Conservation (phyloP, 2,888 invertebrate genomes). For the Dolichomitus sp. region DNA sequence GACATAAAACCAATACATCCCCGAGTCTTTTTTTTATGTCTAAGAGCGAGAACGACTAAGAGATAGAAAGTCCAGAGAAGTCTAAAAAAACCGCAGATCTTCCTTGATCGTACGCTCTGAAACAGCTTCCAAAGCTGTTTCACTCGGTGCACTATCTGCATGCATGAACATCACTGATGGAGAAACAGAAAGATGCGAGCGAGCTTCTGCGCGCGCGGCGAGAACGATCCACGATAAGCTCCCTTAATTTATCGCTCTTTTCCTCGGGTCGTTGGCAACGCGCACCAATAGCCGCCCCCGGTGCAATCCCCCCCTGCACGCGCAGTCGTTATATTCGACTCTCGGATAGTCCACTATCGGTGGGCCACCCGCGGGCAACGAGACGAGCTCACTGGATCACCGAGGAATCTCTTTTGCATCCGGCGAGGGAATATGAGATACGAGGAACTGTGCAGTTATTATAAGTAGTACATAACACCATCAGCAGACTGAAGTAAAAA, state of each 20-base stretch:
- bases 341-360: slow-evolving; percentile 30
- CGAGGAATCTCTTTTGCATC: slow-evolving; percentile 34
- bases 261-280: slow-evolving; percentile 77
- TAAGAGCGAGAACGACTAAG: slow-evolving; percentile 30
- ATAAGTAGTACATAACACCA: slow-evolving; percentile 31
- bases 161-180: slow-evolving; percentile 56
- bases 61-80: slow-evolving; percentile 24
- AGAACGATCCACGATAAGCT: slow-evolving; percentile 82
- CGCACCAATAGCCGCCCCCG: slow-evolving; percentile 59
- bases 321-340: slow-evolving; percentile 52
- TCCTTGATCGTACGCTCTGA: slow-evolving; percentile 20
- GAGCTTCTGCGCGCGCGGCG: slow-evolving; percentile 77
- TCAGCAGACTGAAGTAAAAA: slow-evolving; percentile 18
- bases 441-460: background rate
- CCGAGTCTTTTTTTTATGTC: slow-evolving; percentile 69
- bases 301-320: slow-evolving; percentile 62
- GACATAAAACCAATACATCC: slow-evolving; percentile 81
- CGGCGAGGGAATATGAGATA: slow-evolving; percentile 24
- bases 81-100: slow-evolving; percentile 20
- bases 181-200: slow-evolving; percentile 55
- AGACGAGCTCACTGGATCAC: slow-evolving; percentile 48
- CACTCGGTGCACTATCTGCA: slow-evolving; percentile 71
- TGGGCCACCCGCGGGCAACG: slow-evolving; percentile 57
- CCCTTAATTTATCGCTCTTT: slow-evolving; percentile 82
- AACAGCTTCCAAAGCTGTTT: slow-evolving; percentile 1